phyloP scores from a whole-genome alignment of 1,140 invertebrate genomes.

The Trachymyrmex cornetzi region DNA sequence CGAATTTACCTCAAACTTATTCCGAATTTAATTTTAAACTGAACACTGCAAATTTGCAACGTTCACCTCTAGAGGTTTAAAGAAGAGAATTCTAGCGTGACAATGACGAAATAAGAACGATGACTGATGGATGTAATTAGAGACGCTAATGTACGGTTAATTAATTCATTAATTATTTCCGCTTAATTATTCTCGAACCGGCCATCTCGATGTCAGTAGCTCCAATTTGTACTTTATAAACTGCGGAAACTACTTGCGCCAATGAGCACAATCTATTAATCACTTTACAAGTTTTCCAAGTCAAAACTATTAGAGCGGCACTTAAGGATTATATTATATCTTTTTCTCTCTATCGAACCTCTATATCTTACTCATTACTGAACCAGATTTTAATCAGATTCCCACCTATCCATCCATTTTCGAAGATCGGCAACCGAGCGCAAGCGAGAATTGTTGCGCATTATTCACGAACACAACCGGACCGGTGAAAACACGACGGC shows the following conservation, averaged over 20 bases:
- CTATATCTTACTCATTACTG: background rate
- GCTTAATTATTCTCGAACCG: slow-evolving; percentile 52
- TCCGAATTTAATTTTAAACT: no score
- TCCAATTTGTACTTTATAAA: slow-evolving; percentile 46
- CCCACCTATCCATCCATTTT: background rate
- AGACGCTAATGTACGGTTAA: slow-evolving; percentile 45
- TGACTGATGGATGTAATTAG: slow-evolving; percentile 49
- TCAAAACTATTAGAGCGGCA: background rate
- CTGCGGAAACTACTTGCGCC: slow-evolving; percentile 1
- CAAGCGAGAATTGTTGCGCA: slow-evolving; percentile 46
- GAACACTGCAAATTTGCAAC: no score
- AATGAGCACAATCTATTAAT: slow-evolving; percentile 41
- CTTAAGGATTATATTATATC: background rate
- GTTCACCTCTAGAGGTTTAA: background rate
- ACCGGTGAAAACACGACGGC: slow-evolving; percentile 38
- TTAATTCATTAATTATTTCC: slow-evolving; percentile 68
- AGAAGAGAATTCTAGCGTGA: slow-evolving; percentile 22
- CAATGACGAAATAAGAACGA: slow-evolving; percentile 5
- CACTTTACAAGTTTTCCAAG: slow-evolving; percentile 28
- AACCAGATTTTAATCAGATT: background rate
- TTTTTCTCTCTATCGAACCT: background rate
- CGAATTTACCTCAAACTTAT: no score
- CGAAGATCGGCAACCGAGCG: slow-evolving; percentile 11
- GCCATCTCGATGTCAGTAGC: slow-evolving; percentile 1
- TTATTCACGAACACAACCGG: slow-evolving; percentile 42